Percentiles rank a stretch among this genome's conserved stretches.
Conservation (phyloP, 2,113 vertebrate species). For the Clarias gariepinus region DNA sequence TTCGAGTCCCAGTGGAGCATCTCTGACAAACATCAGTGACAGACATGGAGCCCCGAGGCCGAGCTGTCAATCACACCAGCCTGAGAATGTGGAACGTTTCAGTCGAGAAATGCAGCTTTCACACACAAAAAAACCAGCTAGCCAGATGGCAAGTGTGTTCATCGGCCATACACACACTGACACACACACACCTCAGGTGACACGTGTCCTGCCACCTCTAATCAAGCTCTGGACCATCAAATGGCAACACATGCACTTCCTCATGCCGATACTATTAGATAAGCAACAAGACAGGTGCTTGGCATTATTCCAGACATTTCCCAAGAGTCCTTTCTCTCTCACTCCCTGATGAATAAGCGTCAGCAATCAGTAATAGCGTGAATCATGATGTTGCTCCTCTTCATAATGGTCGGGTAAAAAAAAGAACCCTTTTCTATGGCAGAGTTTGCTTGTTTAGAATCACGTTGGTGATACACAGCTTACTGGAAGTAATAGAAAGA, state of each 20-base stretch:
- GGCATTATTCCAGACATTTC: conserved; percentile 12
- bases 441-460: background rate
- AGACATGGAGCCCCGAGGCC: conserved; percentile 64
- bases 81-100: conserved; percentile 54
- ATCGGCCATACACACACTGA: background rate
- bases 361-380: background rate
- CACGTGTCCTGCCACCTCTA: conserved; percentile 22
- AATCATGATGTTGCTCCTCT: background rate
- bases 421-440: background rate
- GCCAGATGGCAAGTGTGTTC: conserved; percentile 54
- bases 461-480: background rate
- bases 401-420: background rate
- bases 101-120: conserved; percentile 55
- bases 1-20: conserved; percentile 63
- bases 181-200: conserved; percentile 31
- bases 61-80: conserved; percentile 68
- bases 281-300: conserved; percentile 1
- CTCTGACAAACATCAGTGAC: conserved; percentile 63
- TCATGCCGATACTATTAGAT: conserved; percentile 14
- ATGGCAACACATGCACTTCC: conserved; percentile 18
- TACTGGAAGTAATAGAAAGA: background rate
- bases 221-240: conserved; percentile 32
- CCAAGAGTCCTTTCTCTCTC: background rate
- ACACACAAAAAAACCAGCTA: conserved; percentile 48
- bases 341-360: background rate